Base-by-base conservation (phyloP, 2,113 vertebrate species). In the Colinus virginianus region DNA sequence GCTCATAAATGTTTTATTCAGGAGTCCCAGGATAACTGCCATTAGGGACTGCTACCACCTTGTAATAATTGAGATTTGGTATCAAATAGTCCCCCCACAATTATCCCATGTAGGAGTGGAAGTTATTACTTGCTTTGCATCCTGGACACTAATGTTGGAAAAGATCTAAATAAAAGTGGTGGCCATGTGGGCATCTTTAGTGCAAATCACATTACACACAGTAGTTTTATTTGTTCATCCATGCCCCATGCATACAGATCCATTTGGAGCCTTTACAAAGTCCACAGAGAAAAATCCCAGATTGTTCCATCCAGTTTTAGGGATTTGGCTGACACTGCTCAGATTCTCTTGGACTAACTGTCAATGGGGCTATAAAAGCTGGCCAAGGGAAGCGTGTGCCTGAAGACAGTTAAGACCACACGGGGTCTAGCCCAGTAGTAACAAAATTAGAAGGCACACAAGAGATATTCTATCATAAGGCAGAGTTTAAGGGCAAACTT, bases 121-220 rank as follows among this genome's bases (percentile, higher is more conserved):
- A 84, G 14, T 13, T 70, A 16, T 8, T 77, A 34, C 23, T 38
- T 7, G 8, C 25, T 19, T 71, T 71, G 26, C 53, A 56, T 28
- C 34, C 48, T 85, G 48, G 19, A 58, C 38, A 32, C 45, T 15
- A 58, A 49, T 42, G 28, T 18, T 84, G 70, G 59, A 11, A 74
- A 48, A 53, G 14, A 40, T 56, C 30, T 22, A 1, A 9, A 3
- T 3, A 4, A 7, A 13, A 34, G 34, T 21, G 0, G 0, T 61
- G 40, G 55, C 7, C 72, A 22, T 0, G 0, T 69, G 63, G 45
- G 16, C 72, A 30, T 40, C 58, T 59, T 51, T 34, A 13, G 7
- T 64, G 40, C 58, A 72, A 42, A 21, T 69, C 45, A 0, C 2
- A 14, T 67, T 62, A 28, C 51, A 10, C 56, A 23, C 19, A 36